Percentiles rank a stretch among this genome's conserved stretches.
Evolutionary conservation across 1,140 invertebrate genomes (phyloP).

Genomic region (Tetramorium simillimum): DNA sequence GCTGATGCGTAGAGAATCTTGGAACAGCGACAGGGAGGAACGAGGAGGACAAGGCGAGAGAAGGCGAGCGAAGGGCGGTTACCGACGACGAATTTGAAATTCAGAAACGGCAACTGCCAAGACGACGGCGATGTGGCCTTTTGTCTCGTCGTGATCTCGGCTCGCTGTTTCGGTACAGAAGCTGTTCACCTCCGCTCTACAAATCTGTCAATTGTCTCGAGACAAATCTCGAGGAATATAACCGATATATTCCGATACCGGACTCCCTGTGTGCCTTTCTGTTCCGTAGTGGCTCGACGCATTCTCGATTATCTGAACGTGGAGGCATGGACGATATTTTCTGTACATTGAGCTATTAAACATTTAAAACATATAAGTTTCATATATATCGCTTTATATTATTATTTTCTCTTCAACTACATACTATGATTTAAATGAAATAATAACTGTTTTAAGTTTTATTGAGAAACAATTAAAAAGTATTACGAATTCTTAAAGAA

Average conservation of each 20-base stretch:
- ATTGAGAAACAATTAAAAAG: background rate
- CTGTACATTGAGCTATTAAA: background rate
- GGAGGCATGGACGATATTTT: background rate
- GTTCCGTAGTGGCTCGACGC: background rate
- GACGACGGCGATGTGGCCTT: constrained; percentile 72
- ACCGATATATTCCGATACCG: constrained; percentile 71
- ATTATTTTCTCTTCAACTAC: background rate
- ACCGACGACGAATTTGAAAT: constrained; percentile 82
- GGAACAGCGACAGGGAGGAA: constrained; percentile 11
- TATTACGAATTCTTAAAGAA: background rate
- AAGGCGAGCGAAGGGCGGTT: constrained; percentile 32
- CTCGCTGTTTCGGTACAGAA: constrained; percentile 46
- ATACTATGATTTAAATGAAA: background rate
- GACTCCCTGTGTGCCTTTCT: background rate
- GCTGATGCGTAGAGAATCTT: constrained; percentile 47
- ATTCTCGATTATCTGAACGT: constrained; percentile 41
- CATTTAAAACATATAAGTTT: background rate
- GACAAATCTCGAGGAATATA: constrained; percentile 81
- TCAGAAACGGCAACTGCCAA: constrained; percentile 77
- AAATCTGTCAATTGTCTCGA: constrained; percentile 84
- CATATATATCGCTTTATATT: background rate
- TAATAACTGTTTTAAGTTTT: background rate
- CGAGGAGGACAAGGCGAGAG: constrained; percentile 17
- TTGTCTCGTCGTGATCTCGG: constrained; percentile 77
- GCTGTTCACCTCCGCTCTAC: constrained; percentile 77